Conservation (phyloP, 2,888 invertebrate species). For the Nymphalis c-album region DNA sequence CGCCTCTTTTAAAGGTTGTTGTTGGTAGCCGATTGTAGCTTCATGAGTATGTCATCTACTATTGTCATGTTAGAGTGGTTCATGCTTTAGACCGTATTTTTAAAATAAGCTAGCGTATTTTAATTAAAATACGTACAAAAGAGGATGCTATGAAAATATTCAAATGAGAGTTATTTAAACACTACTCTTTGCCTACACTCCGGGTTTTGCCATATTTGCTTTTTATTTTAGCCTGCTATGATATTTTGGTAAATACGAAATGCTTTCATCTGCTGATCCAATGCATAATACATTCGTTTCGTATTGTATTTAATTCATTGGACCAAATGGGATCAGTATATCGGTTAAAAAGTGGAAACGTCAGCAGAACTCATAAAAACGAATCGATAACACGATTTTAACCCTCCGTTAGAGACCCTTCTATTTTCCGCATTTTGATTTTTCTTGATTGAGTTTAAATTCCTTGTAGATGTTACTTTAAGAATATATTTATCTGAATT, state of each 20-base stretch:
- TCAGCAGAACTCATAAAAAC: conserved; percentile 76
- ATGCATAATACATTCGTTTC: background rate
- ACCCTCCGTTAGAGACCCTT: conserved; percentile 75
- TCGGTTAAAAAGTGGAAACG: conserved; percentile 57
- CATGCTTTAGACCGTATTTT: conserved; percentile 37
- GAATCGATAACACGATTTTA: conserved; percentile 77
- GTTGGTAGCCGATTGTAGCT: conserved; percentile 36
- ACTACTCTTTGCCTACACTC: conserved; percentile 21
- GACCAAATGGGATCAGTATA: conserved; percentile 35
- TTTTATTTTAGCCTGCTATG: conserved; percentile 16
- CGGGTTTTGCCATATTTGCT: conserved; percentile 18
- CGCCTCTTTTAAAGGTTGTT: conserved; percentile 31
- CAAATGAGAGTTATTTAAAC: conserved; percentile 31
- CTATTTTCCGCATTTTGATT: conserved; percentile 80
- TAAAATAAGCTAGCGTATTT: conserved; percentile 40
- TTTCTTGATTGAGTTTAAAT: conserved; percentile 80
- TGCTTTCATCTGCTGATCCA: background rate
- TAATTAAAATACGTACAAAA: conserved; percentile 38
- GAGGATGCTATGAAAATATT: conserved; percentile 34
- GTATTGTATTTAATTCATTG: conserved; percentile 3
- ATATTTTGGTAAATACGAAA: conserved; percentile 2
- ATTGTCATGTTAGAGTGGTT: conserved; percentile 41
- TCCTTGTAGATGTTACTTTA: conserved; percentile 71
- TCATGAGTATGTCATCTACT: conserved; percentile 40
- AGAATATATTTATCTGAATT: conserved; percentile 12